These are phyloP conservation scores for Pinna nobilis DNA, from an alignment of 1,140 invertebrate species.

Conservation along the genomic window DNA sequence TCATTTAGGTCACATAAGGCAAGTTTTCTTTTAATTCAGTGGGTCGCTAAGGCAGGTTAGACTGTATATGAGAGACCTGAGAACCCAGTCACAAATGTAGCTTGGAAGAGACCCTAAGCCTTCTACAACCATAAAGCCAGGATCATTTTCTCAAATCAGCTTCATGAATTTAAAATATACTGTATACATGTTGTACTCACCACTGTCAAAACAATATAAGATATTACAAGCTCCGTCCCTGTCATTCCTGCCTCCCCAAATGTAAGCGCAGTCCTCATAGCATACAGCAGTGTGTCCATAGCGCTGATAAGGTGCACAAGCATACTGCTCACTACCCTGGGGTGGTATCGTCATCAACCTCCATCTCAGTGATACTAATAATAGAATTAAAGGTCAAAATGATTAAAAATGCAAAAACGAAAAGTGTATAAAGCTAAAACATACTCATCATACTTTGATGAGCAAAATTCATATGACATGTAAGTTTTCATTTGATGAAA, in stretches of 20 bases:
- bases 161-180: background rate
- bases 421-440: too few relatives aligned
- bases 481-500: too few relatives aligned
- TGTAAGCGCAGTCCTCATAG: slow-evolving; percentile 85
- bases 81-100: slow-evolving; percentile 66
- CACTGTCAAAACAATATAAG: slow-evolving; percentile 87
- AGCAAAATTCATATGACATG: too few relatives aligned
- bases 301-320: slow-evolving; percentile 75
- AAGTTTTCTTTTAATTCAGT: too few relatives aligned
- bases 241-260: slow-evolving; percentile 95
- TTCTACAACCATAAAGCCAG: background rate
- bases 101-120: too few relatives aligned
- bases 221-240: slow-evolving; percentile 83
- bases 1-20: too few relatives aligned
- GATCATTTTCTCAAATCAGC: background rate
- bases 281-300: slow-evolving; percentile 93
- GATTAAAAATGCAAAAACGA: too few relatives aligned
- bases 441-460: too few relatives aligned
- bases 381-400: slow-evolving; percentile 2
- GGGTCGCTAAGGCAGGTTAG: too few relatives aligned
- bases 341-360: slow-evolving; percentile 68
- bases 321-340: slow-evolving; percentile 52
- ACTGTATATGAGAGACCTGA: too few relatives aligned
- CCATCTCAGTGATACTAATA: slow-evolving; percentile 77
- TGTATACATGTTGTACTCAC: slow-evolving; percentile 63